Conservation (phyloP, 1,140 invertebrate genomes). For the Stratiolaelaps scimitus region DNA sequence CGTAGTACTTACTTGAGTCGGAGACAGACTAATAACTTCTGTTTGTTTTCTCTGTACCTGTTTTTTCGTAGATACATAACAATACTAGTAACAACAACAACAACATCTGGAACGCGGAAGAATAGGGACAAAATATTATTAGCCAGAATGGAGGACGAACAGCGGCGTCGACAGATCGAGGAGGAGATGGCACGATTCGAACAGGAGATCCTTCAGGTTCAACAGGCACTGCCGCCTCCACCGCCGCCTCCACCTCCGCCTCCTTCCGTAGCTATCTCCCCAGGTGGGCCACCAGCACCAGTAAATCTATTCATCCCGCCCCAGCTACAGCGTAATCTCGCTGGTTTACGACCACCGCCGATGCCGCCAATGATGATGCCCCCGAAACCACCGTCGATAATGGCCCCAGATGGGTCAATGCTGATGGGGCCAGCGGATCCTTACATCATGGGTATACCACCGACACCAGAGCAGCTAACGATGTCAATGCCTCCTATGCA, state of each 20-base stretch:
- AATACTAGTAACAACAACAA: no score
- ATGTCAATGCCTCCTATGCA: conserved; percentile 29
- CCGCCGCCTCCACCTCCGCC: conserved; percentile 23
- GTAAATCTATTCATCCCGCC: conserved; percentile 6
- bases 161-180: conserved; percentile 33
- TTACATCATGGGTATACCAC: neutral
- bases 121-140: no score
- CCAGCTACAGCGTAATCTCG: neutral
- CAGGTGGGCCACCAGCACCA: no score
- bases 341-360: conserved; percentile 5
- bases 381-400: conserved; percentile 10
- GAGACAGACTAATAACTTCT: no score
- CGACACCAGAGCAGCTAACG: conserved; percentile 4
- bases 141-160: conserved; percentile 30
- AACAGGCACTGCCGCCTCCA: conserved; percentile 34
- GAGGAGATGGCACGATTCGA: conserved; percentile 34
- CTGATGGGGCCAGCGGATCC: conserved; percentile 10
- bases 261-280: conserved; percentile 9
- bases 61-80: neutral
- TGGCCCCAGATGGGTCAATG: conserved; percentile 26
- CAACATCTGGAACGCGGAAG: no score
- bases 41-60: neutral
- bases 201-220: conserved; percentile 35
- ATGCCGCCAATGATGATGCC: conserved; percentile 27
- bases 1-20: no score